Conservation (phyloP, 92 coral and sea anemone species). For the Phenganax subtilis region DNA sequence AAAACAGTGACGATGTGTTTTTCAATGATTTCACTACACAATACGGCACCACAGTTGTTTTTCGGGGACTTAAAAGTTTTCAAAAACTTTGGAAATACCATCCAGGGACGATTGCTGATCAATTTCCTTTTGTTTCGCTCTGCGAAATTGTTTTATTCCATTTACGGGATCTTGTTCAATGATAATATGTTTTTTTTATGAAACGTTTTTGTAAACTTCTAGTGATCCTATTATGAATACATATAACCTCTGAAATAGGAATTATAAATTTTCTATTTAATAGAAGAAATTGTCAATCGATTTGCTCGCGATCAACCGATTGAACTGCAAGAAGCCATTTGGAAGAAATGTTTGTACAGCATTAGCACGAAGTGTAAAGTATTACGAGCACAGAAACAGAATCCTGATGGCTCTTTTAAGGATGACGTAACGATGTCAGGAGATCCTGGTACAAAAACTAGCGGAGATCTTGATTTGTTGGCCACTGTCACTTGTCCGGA, state of each 20-base stretch:
- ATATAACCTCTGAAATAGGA: too few species aligned
- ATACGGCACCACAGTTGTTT: too few species aligned
- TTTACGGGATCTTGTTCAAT: too few species aligned
- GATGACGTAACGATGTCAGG: slow-evolving; percentile 1
- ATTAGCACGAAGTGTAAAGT: slow-evolving; percentile 64
- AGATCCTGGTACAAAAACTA: background rate
- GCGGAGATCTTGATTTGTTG: slow-evolving; percentile 32
- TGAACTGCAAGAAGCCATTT: slow-evolving; percentile 49
- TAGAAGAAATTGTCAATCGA: slow-evolving; percentile 54
- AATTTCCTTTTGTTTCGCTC: too few species aligned
- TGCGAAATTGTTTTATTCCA: too few species aligned
- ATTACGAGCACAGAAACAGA: slow-evolving; percentile 45
- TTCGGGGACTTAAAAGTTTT: too few species aligned
- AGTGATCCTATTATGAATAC: background rate
- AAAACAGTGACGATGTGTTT: background rate
- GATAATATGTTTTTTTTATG: too few species aligned
- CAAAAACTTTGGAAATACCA: too few species aligned
- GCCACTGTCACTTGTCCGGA: slow-evolving; percentile 39
- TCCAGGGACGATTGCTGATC: too few species aligned
- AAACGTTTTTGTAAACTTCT: too few species aligned
- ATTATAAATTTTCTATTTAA: background rate
- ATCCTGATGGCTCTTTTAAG: slow-evolving; percentile 18
- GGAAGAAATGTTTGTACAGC: slow-evolving; percentile 62
- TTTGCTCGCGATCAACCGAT: slow-evolving; percentile 42
- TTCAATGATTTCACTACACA: too few species aligned